phyloP scores from a whole-genome alignment of 2,888 invertebrate species.

The Caenorhabditis imperialis region DNA sequence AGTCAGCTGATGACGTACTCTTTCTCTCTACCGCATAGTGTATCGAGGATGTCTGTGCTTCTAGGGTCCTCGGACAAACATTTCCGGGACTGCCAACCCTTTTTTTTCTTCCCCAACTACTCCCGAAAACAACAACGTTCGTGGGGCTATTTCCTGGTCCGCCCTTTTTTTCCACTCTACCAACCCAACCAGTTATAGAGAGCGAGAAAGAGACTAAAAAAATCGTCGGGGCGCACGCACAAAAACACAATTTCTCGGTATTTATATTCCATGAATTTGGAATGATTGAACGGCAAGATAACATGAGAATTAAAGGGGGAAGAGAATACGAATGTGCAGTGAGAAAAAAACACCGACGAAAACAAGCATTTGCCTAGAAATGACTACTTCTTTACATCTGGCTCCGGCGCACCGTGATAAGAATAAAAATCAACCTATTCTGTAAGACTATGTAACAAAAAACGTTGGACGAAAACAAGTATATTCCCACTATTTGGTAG shows the following conservation, averaged over 20 bases:
- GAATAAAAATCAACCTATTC: too few species aligned
- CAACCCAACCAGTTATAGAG: background rate
- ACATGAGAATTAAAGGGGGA: constrained; percentile 44
- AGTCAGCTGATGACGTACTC: background rate
- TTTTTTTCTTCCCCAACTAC: too few species aligned
- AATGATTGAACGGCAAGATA: constrained; percentile 51
- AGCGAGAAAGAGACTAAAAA: constrained; percentile 1
- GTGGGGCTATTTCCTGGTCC: background rate
- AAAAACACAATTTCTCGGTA: constrained; percentile 39
- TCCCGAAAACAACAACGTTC: constrained; percentile 23
- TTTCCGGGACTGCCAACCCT: background rate
- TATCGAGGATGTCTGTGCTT: constrained; percentile 1
- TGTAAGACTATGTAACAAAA: too few species aligned
- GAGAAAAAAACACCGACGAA: too few species aligned
- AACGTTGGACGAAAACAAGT: constrained; percentile 14
- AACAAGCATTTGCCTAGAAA: constrained; percentile 35
- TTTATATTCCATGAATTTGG: constrained; percentile 52
- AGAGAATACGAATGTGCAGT: constrained; percentile 44
- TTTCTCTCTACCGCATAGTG: background rate
- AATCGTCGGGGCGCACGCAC: constrained; percentile 3
- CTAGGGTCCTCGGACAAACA: background rate
- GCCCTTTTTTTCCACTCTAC: constrained; percentile 12
- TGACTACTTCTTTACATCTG: constrained; percentile 3
- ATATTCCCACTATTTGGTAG: constrained; percentile 1
- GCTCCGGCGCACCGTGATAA: too few species aligned